A percentile compares a stretch with the other conserved stretches of the same genome.
Evolutionary conservation across 2,797 vertebrate genomes (phyloP).

Genomic region (Bradypodion ventrale): DNA sequence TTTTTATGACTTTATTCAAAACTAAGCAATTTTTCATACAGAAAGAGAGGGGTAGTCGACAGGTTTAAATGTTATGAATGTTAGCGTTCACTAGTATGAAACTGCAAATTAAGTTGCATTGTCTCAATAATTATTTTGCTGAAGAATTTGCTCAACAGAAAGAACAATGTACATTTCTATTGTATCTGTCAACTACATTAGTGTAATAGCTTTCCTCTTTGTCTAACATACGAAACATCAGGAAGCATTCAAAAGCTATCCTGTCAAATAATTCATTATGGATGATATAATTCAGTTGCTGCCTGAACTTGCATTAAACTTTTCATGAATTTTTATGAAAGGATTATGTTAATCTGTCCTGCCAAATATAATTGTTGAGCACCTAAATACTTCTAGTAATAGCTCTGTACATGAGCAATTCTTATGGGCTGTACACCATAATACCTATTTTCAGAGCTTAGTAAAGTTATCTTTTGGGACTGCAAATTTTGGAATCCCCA

Average conservation of each 20-base stretch:
- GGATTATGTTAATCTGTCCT: conserved; percentile 3
- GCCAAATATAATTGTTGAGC: conserved; percentile 14
- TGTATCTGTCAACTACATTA: conserved; percentile 57
- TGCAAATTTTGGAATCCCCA: no score
- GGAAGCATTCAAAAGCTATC: conserved; percentile 44
- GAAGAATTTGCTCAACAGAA: conserved; percentile 53
- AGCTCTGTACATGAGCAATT: background rate
- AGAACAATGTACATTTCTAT: conserved; percentile 45
- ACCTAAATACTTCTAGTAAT: conserved; percentile 4
- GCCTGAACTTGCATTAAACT: conserved; percentile 5
- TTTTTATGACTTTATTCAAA: conserved; percentile 77
- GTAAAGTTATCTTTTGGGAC: background rate
- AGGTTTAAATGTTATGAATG: conserved; percentile 74
- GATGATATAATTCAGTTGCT: background rate
- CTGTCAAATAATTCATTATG: conserved; percentile 46
- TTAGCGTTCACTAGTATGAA: conserved; percentile 51
- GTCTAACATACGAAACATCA: conserved; percentile 26
- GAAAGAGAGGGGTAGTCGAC: conserved; percentile 59
- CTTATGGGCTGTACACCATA: background rate
- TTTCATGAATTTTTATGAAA: conserved; percentile 33
- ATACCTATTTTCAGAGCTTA: background rate
- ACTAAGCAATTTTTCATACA: conserved; percentile 71
- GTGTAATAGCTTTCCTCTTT: conserved; percentile 49
- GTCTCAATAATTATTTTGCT: conserved; percentile 62
- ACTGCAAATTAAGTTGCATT: conserved; percentile 62